Evolutionary conservation across 2,888 invertebrate genomes (phyloP).

Genomic region (Drosophila histrio): DNA sequence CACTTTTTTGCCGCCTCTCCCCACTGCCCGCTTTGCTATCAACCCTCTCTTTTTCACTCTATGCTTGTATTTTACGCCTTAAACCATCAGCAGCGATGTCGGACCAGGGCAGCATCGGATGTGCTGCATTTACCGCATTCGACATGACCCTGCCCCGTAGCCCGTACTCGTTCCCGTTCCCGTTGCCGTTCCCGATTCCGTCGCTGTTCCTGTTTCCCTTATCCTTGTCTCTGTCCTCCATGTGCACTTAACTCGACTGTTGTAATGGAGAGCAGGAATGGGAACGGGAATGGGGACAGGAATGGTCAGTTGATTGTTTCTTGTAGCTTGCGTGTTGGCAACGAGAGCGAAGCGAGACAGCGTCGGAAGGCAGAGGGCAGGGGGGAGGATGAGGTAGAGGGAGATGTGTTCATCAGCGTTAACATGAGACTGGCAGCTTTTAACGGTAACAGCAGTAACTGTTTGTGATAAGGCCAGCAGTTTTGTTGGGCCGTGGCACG

Average conservation of each 20-base stretch:
- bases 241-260: conserved; percentile 35
- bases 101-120: conserved; percentile 58
- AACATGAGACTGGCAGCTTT: conserved; percentile 61
- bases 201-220: conserved; percentile 19
- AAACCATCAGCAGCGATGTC: conserved; percentile 57
- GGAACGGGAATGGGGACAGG: conserved; percentile 13
- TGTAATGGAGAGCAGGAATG: conserved; percentile 15
- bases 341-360: conserved; percentile 5
- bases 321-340: conserved; percentile 56
- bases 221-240: conserved; percentile 19
- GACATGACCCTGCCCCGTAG: conserved; percentile 55
- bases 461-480: conserved; percentile 52
- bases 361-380: not conserved
- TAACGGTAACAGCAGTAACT: conserved; percentile 57
- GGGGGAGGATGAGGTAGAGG: not conserved
- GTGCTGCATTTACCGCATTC: conserved; percentile 76
- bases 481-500: conserved; percentile 32
- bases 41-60: not conserved
- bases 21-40: not conserved
- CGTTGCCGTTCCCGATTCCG: conserved; percentile 10
- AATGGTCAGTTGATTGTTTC: conserved; percentile 61
- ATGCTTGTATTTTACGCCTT: conserved; percentile 60
- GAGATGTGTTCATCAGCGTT: conserved; percentile 62
- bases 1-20: conserved; percentile 56
- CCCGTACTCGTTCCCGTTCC: conserved; percentile 2